Evolutionary conservation across 2,888 invertebrate species (phyloP).

Genomic region (Sepioteuthis lessoniana): DNA sequence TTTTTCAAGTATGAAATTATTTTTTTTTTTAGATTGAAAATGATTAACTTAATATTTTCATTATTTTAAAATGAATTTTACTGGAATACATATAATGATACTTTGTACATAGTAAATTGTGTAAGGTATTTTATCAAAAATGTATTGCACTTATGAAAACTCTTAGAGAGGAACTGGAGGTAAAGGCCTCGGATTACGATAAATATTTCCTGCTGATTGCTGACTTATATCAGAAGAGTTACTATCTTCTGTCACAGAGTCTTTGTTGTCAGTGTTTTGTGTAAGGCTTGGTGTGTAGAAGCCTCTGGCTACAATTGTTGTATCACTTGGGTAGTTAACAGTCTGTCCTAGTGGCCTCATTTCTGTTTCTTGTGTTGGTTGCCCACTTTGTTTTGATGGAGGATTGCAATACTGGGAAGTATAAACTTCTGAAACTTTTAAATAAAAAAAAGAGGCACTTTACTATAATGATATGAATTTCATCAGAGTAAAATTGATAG

Average conservation of each 20-base stretch:
- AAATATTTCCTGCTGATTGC: neutral
- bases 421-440: neutral
- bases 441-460: neutral
- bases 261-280: neutral
- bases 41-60: neutral
- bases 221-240: neutral
- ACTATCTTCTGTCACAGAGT: neutral
- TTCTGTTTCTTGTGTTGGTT: neutral
- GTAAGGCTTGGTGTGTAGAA: neutral
- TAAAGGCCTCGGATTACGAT: neutral
- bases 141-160: neutral
- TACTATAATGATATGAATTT: neutral
- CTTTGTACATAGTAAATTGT: neutral
- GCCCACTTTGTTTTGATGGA: neutral
- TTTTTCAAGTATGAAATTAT: too few relatives aligned
- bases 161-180: neutral
- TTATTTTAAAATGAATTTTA: neutral
- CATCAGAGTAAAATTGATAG: neutral
- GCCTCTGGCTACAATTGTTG: neutral
- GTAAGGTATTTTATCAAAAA: neutral
- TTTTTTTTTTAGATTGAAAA: neutral
- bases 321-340: conserved; percentile 33
- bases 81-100: neutral
- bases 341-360: neutral
- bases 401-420: neutral